These are phyloP conservation scores for Oligia latruncula DNA, from an alignment of 2,888 invertebrate genomes.

Conservation along the genomic window DNA sequence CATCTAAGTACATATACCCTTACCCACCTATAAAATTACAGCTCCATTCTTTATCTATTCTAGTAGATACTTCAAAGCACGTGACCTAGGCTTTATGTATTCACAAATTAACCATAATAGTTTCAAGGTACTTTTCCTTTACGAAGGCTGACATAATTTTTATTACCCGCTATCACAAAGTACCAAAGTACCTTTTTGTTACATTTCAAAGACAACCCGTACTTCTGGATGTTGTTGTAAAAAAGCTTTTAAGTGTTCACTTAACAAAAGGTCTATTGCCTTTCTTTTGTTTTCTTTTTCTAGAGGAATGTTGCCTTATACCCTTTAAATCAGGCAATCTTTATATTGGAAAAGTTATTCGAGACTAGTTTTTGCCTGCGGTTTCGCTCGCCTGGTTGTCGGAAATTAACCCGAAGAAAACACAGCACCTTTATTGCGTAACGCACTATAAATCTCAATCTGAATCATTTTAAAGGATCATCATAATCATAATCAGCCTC, in stretches of 20 bases:
- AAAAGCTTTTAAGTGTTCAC: constrained; percentile 62
- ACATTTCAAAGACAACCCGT: constrained; percentile 54
- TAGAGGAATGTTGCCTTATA: neutral
- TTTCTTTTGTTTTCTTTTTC: constrained; percentile 50
- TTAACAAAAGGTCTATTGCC: constrained; percentile 42
- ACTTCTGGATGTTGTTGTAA: constrained; percentile 57
- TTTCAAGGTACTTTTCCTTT: constrained; percentile 39
- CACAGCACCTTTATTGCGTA: neutral
- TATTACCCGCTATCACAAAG: constrained; percentile 52
- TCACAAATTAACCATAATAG: constrained; percentile 38
- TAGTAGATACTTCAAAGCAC: constrained; percentile 13
- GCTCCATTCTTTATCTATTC: neutral
- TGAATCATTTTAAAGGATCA: neutral
- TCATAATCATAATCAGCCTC: too few relatives aligned
- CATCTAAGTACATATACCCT: neutral
- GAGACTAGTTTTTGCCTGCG: neutral
- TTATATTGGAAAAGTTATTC: neutral
- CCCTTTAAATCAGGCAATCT: constrained; percentile 16
- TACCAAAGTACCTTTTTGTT: constrained; percentile 56
- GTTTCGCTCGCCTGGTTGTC: neutral
- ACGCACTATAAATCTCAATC: neutral
- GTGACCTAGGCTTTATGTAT: constrained; percentile 39
- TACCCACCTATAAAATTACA: constrained; percentile 4
- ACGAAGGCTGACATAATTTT: constrained; percentile 52
- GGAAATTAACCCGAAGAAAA: neutral